Conservation (phyloP, 2,888 invertebrate species). For the Poecilus cupreus region DNA sequence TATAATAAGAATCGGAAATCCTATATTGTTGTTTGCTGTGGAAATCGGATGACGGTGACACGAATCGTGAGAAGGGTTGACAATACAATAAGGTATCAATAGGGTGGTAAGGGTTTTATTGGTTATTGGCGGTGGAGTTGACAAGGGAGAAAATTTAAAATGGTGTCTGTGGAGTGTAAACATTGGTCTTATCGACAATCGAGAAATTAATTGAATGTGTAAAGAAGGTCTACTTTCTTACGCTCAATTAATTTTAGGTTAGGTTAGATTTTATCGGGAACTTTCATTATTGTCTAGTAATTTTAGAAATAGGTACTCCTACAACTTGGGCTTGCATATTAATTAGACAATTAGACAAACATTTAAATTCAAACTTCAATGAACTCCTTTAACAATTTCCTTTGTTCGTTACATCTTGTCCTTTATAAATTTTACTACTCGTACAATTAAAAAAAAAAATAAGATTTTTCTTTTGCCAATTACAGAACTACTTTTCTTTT, state of each 20-base stretch:
- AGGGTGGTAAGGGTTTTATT: slow-evolving; percentile 15
- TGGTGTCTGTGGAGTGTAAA: background rate
- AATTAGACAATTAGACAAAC: no score
- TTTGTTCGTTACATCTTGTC: no score
- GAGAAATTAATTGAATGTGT: background rate
- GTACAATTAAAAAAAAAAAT: no score
- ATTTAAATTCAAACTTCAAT: no score
- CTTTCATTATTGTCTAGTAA: background rate
- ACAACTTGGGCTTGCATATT: no score
- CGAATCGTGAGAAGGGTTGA: slow-evolving; percentile 2
- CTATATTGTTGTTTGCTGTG: background rate
- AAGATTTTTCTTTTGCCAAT: no score
- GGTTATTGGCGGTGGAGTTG: background rate
- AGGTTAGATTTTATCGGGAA: background rate
- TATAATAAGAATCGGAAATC: background rate
- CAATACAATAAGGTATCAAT: slow-evolving; percentile 1
- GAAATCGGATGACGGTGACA: no score
- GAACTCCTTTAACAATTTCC: no score
- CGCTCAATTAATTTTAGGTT: background rate
- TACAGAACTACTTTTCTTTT: no score
- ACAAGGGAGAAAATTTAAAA: no score
- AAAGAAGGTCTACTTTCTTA: background rate
- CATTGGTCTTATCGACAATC: background rate
- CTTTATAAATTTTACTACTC: no score
- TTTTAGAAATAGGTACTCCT: no score